Evolutionary conservation across 2,113 vertebrate genomes (phyloP).

Genomic region (Saccopteryx bilineata): DNA sequence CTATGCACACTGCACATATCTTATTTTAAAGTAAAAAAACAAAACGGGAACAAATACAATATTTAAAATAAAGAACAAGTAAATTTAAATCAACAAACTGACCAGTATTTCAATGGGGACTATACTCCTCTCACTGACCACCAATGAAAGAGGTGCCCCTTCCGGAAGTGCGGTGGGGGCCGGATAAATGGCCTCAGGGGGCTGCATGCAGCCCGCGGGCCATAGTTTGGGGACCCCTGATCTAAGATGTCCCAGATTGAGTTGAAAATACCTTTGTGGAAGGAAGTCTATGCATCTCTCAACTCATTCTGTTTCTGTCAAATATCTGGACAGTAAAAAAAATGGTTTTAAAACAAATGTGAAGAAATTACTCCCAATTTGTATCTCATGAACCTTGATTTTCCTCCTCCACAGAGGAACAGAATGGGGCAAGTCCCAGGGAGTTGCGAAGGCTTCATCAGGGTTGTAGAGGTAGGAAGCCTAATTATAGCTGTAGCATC

Average conservation of each 20-base stretch:
- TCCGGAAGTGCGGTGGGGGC: too few relatives aligned
- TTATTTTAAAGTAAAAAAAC: too few relatives aligned
- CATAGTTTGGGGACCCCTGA: not conserved
- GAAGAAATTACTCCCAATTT: not conserved
- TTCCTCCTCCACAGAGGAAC: not conserved
- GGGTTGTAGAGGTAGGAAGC: not conserved
- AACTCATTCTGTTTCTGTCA: not conserved
- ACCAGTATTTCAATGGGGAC: too few relatives aligned
- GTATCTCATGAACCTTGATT: not conserved
- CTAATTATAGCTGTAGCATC: not conserved
- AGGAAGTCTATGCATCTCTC: not conserved
- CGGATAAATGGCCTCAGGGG: too few relatives aligned
- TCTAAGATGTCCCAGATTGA: not conserved
- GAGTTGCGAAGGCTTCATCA: not conserved
- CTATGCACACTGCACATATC: too few relatives aligned
- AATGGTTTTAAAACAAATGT: not conserved
- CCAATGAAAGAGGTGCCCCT: too few relatives aligned
- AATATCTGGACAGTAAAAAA: not conserved
- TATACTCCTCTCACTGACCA: too few relatives aligned
- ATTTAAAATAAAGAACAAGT: too few relatives aligned
- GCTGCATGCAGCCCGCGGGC: too few relatives aligned
- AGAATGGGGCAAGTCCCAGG: not conserved
- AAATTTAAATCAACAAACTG: too few relatives aligned
- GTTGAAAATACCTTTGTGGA: not conserved
- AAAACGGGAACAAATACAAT: too few relatives aligned